A percentile compares a stretch with the other conserved stretches of the same genome.
Conservation (phyloP, 2,888 invertebrate species). For the Zaprionus bogoriensis region DNA sequence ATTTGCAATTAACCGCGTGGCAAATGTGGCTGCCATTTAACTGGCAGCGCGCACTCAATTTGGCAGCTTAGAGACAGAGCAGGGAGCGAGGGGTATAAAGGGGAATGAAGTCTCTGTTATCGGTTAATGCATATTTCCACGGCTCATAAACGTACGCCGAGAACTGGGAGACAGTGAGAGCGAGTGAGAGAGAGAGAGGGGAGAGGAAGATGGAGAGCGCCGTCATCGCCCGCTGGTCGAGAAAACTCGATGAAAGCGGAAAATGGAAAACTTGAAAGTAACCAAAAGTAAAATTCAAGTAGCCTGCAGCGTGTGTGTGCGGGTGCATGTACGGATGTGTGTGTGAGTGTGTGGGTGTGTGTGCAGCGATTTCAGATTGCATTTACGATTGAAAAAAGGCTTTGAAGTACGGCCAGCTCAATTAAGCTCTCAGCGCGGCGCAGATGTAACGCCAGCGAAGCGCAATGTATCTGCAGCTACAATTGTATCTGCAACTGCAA, state of each 20-base stretch:
- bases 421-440: constrained; percentile 68
- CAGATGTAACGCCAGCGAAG: constrained; percentile 32
- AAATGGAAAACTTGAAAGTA: constrained; percentile 69
- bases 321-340: background rate
- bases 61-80: background rate
- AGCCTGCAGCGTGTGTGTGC: constrained; percentile 11
- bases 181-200: no score
- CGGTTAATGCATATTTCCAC: constrained; percentile 72
- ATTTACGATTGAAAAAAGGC: constrained; percentile 44
- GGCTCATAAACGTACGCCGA: constrained; percentile 63
- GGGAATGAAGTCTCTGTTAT: constrained; percentile 23
- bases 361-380: constrained; percentile 37
- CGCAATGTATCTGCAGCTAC: constrained; percentile 4
- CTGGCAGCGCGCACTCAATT: constrained; percentile 35
- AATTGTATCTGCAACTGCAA: constrained; percentile 12
- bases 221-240: constrained; percentile 12
- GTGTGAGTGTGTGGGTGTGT: constrained; percentile 4
- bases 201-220: background rate
- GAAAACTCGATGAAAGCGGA: constrained; percentile 22
- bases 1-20: constrained; percentile 69
- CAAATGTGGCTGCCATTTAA: constrained; percentile 45
- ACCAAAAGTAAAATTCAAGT: constrained; percentile 64
- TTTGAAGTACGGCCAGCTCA: constrained; percentile 64
- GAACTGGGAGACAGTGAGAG: no score
- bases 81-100: background rate